Evolutionary conservation across 2,797 vertebrate species (phyloP).

Genomic region (Danio kyathit): DNA sequence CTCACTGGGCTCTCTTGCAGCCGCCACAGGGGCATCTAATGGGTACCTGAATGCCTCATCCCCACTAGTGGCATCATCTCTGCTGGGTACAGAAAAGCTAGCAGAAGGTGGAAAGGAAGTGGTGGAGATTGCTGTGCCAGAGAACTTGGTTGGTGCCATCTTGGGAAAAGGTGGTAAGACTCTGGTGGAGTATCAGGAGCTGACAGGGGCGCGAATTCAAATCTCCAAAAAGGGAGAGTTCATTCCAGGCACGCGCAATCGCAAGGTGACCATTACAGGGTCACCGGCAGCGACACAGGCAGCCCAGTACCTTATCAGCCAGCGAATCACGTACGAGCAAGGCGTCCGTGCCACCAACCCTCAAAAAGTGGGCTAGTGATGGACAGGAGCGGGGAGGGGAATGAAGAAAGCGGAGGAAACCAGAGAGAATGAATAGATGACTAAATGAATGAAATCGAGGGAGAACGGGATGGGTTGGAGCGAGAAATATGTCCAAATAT

Average conservation of each 20-base stretch:
- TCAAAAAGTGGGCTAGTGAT: slow-evolving; percentile 90
- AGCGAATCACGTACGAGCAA: slow-evolving; percentile 98
- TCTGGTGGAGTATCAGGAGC: slow-evolving; percentile 96
- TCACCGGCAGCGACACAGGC: slow-evolving; percentile 93
- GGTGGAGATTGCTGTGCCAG: slow-evolving; percentile 94
- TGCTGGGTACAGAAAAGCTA: slow-evolving; percentile 91
- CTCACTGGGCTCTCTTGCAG: slow-evolving; percentile 88
- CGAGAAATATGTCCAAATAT: slow-evolving; percentile 74
- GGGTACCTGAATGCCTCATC: slow-evolving; percentile 91
- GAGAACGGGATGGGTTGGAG: slow-evolving; percentile 48
- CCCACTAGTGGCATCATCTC: slow-evolving; percentile 88
- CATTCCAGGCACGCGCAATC: slow-evolving; percentile 96
- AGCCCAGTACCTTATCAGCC: slow-evolving; percentile 97
- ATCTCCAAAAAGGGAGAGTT: slow-evolving; percentile 98
- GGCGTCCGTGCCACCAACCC: slow-evolving; percentile 95
- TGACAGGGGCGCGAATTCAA: slow-evolving; percentile 95
- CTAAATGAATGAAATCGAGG: slow-evolving; percentile 54
- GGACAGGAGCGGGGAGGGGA: slow-evolving; percentile 49
- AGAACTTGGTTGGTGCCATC: slow-evolving; percentile 96
- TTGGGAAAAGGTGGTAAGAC: slow-evolving; percentile 96
- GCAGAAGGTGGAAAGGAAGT: slow-evolving; percentile 93
- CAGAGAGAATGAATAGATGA: slow-evolving; percentile 55
- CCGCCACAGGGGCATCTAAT: slow-evolving; percentile 89
- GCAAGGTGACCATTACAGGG: slow-evolving; percentile 96
- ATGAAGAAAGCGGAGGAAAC: slow-evolving; percentile 65